These are phyloP conservation scores for Diarsia mendica DNA, from an alignment of 2,888 invertebrate species.

Conservation along the genomic window DNA sequence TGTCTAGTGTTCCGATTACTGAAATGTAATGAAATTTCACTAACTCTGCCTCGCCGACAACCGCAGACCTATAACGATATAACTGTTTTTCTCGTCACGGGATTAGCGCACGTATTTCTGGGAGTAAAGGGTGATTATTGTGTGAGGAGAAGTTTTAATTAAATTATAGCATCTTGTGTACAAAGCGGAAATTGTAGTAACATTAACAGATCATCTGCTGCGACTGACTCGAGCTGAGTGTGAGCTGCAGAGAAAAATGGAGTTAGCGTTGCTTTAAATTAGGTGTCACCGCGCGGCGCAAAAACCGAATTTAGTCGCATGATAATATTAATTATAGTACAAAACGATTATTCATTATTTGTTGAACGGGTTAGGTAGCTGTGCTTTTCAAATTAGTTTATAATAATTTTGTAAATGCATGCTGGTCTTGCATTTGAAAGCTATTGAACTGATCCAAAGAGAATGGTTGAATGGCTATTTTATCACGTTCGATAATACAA, in stretches of 20 bases:
- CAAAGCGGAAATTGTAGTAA: slow-evolving; percentile 64
- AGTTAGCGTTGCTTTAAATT: neutral
- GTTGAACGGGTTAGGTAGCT: neutral
- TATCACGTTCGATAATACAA: no score
- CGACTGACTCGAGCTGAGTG: slow-evolving; percentile 46
- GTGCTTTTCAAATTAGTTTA: neutral
- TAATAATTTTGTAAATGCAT: neutral
- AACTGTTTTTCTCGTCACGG: slow-evolving; percentile 46
- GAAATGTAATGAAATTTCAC: slow-evolving; percentile 76
- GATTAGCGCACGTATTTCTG: slow-evolving; percentile 52
- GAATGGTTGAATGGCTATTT: neutral
- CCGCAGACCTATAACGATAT: slow-evolving; percentile 60
- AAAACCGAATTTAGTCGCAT: neutral
- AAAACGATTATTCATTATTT: neutral
- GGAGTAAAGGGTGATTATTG: slow-evolving; percentile 48
- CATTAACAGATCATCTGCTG: slow-evolving; percentile 69
- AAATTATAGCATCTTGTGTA: slow-evolving; percentile 70
- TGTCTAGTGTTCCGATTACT: slow-evolving; percentile 70
- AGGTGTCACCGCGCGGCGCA: no score
- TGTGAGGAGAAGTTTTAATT: slow-evolving; percentile 66
- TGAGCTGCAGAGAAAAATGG: slow-evolving; percentile 30
- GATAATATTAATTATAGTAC: no score
- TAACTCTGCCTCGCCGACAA: slow-evolving; percentile 62
- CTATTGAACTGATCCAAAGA: neutral
- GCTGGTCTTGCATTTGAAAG: neutral